phyloP scores from a whole-genome alignment of 2,888 invertebrate species.

The Peribatodes rhomboidaria region DNA sequence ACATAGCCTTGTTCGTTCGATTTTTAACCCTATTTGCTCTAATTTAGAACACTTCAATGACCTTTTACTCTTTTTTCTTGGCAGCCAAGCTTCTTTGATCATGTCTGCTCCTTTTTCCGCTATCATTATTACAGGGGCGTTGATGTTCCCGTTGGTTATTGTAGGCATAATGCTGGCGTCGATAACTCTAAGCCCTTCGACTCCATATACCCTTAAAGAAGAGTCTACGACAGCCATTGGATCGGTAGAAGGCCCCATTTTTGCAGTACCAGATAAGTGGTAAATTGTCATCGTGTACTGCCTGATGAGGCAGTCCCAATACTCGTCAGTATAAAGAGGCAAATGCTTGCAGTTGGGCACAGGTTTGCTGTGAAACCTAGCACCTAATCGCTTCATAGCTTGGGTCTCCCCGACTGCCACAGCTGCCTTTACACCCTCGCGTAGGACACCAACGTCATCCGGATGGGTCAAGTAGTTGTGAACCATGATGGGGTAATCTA shows the following conservation, averaged over 20 bases:
- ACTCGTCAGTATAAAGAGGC: conserved; percentile 92
- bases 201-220: conserved; percentile 91
- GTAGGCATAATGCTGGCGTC: conserved; percentile 96
- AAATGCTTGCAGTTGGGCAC: conserved; percentile 94
- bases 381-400: conserved; percentile 92
- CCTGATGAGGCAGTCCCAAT: conserved; percentile 94
- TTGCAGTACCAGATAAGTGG: conserved; percentile 93
- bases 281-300: conserved; percentile 96
- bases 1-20: conserved; percentile 55
- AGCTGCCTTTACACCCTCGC: conserved; percentile 95
- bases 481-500: conserved; percentile 94
- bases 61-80: conserved; percentile 62
- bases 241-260: conserved; percentile 93
- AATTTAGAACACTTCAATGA: conserved; percentile 62
- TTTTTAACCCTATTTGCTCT: conserved; percentile 56
- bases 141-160: conserved; percentile 95
- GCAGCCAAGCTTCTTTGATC: conserved; percentile 90
- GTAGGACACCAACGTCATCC: conserved; percentile 92
- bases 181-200: conserved; percentile 92
- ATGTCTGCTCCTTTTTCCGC: conserved; percentile 94
- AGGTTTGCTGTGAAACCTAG: conserved; percentile 90
- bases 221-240: conserved; percentile 94
- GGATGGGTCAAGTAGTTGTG: conserved; percentile 97
- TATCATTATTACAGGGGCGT: conserved; percentile 95
- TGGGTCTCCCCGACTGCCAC: conserved; percentile 93